phyloP scores from a whole-genome alignment of 2,113 vertebrate species.

The Emydocephalus ijimae region DNA sequence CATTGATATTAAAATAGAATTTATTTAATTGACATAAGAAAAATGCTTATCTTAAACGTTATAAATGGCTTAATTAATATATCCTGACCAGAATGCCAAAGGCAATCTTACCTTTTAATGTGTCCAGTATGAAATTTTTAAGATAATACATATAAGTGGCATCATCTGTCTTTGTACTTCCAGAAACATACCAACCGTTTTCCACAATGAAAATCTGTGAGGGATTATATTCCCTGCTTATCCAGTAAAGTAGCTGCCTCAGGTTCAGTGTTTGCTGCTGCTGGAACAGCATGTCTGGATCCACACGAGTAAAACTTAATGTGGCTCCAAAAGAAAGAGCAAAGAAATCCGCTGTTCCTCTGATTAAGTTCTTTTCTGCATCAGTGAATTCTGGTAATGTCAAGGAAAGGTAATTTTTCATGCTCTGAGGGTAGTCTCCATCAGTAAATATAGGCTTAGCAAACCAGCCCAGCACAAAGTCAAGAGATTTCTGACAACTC shows the following conservation, averaged over 20 bases:
- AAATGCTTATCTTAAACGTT: slow-evolving; percentile 21
- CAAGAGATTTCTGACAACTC: slow-evolving; percentile 90
- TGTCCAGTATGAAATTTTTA: slow-evolving; percentile 90
- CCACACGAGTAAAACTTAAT: slow-evolving; percentile 89
- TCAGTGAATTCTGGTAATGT: slow-evolving; percentile 83
- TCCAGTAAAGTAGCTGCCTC: slow-evolving; percentile 92
- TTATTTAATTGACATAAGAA: slow-evolving; percentile 20
- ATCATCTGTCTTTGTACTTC: slow-evolving; percentile 86
- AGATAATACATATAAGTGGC: slow-evolving; percentile 93
- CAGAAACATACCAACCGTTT: slow-evolving; percentile 93
- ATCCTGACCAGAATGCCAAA: slow-evolving; percentile 21
- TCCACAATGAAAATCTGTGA: slow-evolving; percentile 92
- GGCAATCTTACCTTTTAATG: slow-evolving; percentile 83
- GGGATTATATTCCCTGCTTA: slow-evolving; percentile 85
- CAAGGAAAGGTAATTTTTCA: slow-evolving; percentile 82
- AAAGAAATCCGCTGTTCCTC: slow-evolving; percentile 92
- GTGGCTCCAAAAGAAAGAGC: slow-evolving; percentile 92
- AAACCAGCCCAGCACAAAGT: slow-evolving; percentile 96
- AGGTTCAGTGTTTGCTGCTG: slow-evolving; percentile 89
- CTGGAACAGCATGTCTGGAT: slow-evolving; percentile 85
- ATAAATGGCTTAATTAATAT: slow-evolving; percentile 14
- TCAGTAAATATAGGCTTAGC: slow-evolving; percentile 90
- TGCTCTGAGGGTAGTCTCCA: slow-evolving; percentile 90
- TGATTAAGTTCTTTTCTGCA: slow-evolving; percentile 77
- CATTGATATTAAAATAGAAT: not conserved